Evolutionary conservation across 2,888 invertebrate species (phyloP).

Genomic region (Coleophora flavipennella): DNA sequence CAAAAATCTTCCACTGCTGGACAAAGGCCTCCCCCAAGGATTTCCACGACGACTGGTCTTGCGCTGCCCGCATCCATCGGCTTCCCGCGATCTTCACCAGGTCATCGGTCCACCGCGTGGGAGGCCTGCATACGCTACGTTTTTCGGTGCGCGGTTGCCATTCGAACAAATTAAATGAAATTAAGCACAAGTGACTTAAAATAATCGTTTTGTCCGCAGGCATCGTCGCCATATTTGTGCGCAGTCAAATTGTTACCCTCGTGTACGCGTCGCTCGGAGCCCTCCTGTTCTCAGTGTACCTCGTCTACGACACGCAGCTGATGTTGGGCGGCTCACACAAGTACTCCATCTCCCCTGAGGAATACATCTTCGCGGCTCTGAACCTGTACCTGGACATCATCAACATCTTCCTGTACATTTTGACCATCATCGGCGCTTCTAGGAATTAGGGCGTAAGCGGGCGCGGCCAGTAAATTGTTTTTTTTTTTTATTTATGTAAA

Average conservation of each 20-base stretch:
- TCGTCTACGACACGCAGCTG: conserved; percentile 93
- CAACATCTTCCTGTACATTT: conserved; percentile 91
- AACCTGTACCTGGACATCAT: conserved; percentile 92
- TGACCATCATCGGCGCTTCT: conserved; percentile 78
- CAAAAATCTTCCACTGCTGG: too few species aligned
- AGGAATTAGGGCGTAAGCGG: conserved; percentile 32
- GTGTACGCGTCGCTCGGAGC: conserved; percentile 92
- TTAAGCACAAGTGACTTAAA: not conserved
- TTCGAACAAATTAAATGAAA: not conserved
- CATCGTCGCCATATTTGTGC: conserved; percentile 79
- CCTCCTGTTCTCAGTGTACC: conserved; percentile 88
- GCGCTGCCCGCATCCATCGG: too few species aligned
- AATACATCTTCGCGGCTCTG: conserved; percentile 94
- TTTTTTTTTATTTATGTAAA: conserved; percentile 1
- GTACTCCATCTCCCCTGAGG: conserved; percentile 91
- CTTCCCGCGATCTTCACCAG: too few species aligned
- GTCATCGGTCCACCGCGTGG: too few species aligned
- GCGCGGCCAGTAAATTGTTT: not conserved
- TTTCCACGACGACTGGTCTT: too few species aligned
- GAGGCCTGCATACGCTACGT: too few species aligned
- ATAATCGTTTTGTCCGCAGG: conserved; percentile 45
- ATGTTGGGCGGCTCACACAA: conserved; percentile 95
- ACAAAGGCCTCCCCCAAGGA: too few species aligned
- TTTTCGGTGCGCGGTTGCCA: too few species aligned
- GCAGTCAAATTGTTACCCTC: conserved; percentile 74